Evolutionary conservation across 2,888 invertebrate genomes (phyloP).

Genomic region (Nasonia oneida): DNA sequence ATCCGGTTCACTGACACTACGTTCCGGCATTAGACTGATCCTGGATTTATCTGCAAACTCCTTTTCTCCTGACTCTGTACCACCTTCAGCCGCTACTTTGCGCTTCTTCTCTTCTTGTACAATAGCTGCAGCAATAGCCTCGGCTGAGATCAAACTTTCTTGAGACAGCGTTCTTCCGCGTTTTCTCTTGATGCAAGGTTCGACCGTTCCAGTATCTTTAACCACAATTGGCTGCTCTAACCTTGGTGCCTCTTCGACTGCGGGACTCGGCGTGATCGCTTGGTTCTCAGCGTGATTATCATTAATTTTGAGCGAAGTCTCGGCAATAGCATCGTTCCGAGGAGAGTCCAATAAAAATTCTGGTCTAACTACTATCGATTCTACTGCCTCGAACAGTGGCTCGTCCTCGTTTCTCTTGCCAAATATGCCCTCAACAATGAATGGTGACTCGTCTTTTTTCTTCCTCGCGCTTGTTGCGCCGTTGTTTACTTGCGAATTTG

Average conservation of each 20-base stretch:
- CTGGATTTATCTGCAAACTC: not conserved
- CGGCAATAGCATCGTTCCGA: not conserved
- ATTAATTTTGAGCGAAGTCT: not conserved
- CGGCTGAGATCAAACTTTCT: not conserved
- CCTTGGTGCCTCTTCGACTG: not conserved
- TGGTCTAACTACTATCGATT: conserved; percentile 32
- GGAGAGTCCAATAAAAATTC: not conserved
- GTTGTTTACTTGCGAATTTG: conserved; percentile 7
- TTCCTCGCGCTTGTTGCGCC: not conserved
- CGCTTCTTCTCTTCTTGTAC: conserved; percentile 30
- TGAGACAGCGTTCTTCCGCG: conserved; percentile 18
- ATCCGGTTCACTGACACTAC: not conserved
- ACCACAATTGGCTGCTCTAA: not conserved
- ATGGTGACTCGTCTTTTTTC: not conserved
- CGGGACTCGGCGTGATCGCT: not conserved
- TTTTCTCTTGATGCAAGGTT: not conserved
- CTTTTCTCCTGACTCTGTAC: not conserved
- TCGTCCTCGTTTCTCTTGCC: conserved; percentile 1
- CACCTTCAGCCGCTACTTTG: not conserved
- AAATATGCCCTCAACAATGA: not conserved
- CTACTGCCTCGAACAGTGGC: conserved; percentile 21
- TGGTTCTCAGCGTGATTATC: not conserved
- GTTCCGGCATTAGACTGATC: not conserved
- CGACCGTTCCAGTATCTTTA: not conserved
- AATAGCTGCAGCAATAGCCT: not conserved